A percentile compares a stretch with the other conserved stretches of the same genome.
Evolutionary conservation across 2,797 vertebrate genomes (phyloP).

Genomic region (Amphiprion clarkii): DNA sequence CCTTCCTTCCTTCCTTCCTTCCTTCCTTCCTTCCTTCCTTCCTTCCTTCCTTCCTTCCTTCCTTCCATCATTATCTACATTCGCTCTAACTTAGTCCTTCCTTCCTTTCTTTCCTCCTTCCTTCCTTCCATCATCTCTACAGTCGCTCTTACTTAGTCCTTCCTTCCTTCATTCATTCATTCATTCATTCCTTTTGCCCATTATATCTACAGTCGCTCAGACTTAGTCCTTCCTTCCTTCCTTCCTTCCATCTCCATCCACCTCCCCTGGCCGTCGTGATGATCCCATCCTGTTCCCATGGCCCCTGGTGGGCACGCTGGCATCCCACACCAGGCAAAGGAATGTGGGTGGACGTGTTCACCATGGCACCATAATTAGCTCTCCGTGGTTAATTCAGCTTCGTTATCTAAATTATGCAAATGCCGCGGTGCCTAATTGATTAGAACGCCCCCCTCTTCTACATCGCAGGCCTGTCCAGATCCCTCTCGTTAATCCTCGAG

Average conservation of each 20-base stretch:
- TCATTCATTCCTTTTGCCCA: neutral
- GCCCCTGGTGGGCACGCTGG: constrained; percentile 67
- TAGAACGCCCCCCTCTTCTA: constrained; percentile 70
- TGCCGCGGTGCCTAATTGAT: constrained; percentile 83
- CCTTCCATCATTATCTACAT: neutral
- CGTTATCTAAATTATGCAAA: constrained; percentile 89
- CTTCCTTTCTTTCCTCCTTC: neutral
- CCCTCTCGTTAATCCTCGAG: constrained; percentile 83
- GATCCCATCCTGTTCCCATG: constrained; percentile 78
- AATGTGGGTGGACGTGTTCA: constrained; percentile 71
- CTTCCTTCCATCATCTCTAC: neutral
- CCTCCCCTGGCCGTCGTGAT: constrained; percentile 26
- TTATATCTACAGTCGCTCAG: neutral
- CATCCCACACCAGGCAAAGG: constrained; percentile 65
- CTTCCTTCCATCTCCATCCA: neutral
- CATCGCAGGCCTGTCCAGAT: constrained; percentile 76
- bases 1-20: neutral
- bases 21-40: neutral
- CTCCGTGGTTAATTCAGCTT: constrained; percentile 83
- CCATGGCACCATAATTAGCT: constrained; percentile 82
- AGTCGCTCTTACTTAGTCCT: no score
- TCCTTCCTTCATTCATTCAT: neutral
- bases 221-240: neutral
- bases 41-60: neutral
- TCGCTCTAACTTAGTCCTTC: neutral